phyloP scores from a whole-genome alignment of 2,113 vertebrate species.

The Baryphthengus martii region DNA sequence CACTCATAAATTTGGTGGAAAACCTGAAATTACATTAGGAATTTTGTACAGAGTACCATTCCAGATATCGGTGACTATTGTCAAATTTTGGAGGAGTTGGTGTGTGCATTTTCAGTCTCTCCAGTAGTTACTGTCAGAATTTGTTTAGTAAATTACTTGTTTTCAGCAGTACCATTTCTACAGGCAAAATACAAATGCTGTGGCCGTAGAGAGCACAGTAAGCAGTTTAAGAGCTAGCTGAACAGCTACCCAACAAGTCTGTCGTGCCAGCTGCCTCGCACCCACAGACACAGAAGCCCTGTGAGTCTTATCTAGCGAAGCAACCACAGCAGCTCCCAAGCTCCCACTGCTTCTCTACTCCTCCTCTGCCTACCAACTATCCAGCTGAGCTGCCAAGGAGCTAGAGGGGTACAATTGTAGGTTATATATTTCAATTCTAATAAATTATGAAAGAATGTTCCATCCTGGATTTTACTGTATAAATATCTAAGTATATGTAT shows the following conservation, averaged over 20 bases:
- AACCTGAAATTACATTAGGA: neutral
- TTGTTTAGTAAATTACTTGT: neutral
- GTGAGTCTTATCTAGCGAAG: neutral
- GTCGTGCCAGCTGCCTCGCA: neutral
- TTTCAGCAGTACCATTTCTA: neutral
- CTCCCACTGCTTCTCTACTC: neutral
- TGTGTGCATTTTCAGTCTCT: neutral
- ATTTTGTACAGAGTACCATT: neutral
- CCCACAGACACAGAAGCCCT: neutral
- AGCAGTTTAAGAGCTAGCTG: neutral
- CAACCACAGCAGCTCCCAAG: neutral
- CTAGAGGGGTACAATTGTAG: neutral
- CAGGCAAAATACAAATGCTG: neutral
- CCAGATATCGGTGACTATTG: neutral
- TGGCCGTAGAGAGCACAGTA: neutral
- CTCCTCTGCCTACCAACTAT: neutral
- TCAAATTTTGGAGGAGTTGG: neutral
- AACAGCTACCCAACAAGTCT: neutral
- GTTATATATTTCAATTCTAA: neutral
- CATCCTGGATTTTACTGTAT: neutral
- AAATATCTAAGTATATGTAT: neutral
- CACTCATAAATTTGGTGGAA: neutral
- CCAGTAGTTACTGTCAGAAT: neutral
- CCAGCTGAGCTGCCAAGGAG: neutral
- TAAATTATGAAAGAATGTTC: neutral